These are phyloP conservation scores for Orthonevra nobilis DNA, from an alignment of 2,888 invertebrate genomes.

Conservation along the genomic window DNA sequence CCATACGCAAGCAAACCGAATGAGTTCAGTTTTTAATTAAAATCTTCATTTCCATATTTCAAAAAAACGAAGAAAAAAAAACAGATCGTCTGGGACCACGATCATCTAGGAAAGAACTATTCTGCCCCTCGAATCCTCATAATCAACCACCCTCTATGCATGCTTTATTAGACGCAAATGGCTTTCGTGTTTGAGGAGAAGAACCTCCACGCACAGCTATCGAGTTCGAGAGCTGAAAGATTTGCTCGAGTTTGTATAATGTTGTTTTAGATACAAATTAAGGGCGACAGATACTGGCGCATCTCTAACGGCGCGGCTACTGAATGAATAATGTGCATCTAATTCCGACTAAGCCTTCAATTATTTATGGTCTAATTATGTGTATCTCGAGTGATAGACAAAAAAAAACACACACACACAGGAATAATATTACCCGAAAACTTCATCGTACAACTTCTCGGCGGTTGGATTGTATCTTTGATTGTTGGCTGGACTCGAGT, in stretches of 20 bases:
- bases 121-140: not conserved
- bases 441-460: conserved; percentile 44
- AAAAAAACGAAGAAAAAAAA: conserved; percentile 3
- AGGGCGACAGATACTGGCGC: conserved; percentile 49
- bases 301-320: conserved; percentile 32
- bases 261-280: conserved; percentile 51
- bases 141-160: not conserved
- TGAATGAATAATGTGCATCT: conserved; percentile 64
- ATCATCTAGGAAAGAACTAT: conserved; percentile 17
- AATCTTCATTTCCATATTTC: conserved; percentile 38
- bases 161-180: not conserved
- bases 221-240: conserved; percentile 10
- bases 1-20: conserved; percentile 2
- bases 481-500: conserved; percentile 35
- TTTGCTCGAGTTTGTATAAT: conserved; percentile 37
- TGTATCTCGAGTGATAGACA: conserved; percentile 29
- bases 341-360: conserved; percentile 62
- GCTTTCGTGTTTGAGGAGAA: conserved; percentile 2
- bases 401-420: conserved; percentile 31
- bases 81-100: conserved; percentile 14
- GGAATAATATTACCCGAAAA: conserved; percentile 62
- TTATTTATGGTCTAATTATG: conserved; percentile 70
- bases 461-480: conserved; percentile 46
- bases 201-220: conserved; percentile 19
- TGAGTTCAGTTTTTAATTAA: conserved; percentile 65